Base-by-base conservation (phyloP, 2,797 vertebrate species). In the Sebastes ruberrimus region DNA sequence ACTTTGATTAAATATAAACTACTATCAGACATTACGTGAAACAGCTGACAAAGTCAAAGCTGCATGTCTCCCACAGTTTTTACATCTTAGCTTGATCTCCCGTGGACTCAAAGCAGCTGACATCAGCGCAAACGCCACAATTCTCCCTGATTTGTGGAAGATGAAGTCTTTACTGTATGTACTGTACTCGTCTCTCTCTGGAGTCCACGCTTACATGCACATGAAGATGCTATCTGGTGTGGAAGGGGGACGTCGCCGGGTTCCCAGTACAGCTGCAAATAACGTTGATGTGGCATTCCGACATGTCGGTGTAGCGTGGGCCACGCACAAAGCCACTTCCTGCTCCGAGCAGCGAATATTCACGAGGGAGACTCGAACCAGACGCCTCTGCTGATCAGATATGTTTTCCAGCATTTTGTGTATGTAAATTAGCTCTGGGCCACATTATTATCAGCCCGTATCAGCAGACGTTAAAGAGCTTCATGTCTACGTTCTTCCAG, bases 181-280 rank as follows among this genome's bases (percentile, higher is more conserved):
- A 27, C 74, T 10, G 27, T 3, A 9, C 28, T 69, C 7, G 13
- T 66, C 52, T 90, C 85, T 76, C 86, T 70, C 1, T 63, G 16
- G 42, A 74, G 85, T 63, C 77, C 68, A 38, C 1, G 60, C 81
- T 86, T 25, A 71, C 81, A 75, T 52, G 65, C 76, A 56, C 64
- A 42, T 79, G 22, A 71, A 85, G 79, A 71, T 57, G 64, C 67
- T 71, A 83, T 85, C 64, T 18, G 4, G 62, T 2, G 81, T 76
- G 68, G 85, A 80, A 46, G 35, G 42, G 42, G 85, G 83, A 82
- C 74, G 33, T 78, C 35, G 52, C 30, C 1, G 20, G 27, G 33
- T 77, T 89, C 93, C 84, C 89, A 60, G 57, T 46, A 78, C 85
- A 78, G 88, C 88, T 79, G 86, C 78, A 88, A 91, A 93, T 87